Percentiles rank a stretch among this genome's conserved stretches.
Conservation (phyloP, 2,888 invertebrate genomes). For the Melanophora roralis region DNA sequence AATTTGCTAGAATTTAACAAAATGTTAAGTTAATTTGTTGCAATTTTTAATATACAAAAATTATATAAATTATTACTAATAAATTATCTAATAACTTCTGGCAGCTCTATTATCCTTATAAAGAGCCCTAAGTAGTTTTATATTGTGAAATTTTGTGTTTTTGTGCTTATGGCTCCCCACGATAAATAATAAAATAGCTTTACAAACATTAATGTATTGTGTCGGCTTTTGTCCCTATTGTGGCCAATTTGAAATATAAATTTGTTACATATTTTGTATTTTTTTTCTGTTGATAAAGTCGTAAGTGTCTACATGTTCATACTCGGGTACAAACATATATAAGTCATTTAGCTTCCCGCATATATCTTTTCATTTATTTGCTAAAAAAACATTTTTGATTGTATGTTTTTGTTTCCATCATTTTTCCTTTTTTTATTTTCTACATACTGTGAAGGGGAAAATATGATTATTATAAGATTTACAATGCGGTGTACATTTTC, state of each 20-base stretch:
- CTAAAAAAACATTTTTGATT: slow-evolving; percentile 11
- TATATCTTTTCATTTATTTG: neutral
- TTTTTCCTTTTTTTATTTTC: neutral
- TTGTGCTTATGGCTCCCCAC: neutral
- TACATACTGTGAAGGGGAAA: neutral
- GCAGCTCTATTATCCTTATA: neutral
- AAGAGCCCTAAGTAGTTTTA: neutral
- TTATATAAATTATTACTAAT: too few relatives aligned
- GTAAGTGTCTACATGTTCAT: neutral
- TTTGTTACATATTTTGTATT: slow-evolving; percentile 12
- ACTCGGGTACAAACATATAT: neutral
- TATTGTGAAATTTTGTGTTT: slow-evolving; percentile 21
- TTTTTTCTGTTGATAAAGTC: neutral
- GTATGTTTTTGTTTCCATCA: slow-evolving; percentile 12
- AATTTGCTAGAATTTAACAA: too few relatives aligned
- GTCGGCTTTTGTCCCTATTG: slow-evolving; percentile 6
- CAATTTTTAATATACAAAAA: too few relatives aligned
- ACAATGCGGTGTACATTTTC: slow-evolving; percentile 40
- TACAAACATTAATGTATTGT: neutral
- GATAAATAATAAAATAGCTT: neutral
- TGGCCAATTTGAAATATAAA: slow-evolving; percentile 45
- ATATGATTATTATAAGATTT: slow-evolving; percentile 48
- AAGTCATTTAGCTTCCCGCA: neutral
- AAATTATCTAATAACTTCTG: slow-evolving; percentile 29
- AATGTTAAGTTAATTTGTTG: too few relatives aligned